phyloP scores from a whole-genome alignment of 2,797 vertebrate species.

The Pseudochirops cupreus region DNA sequence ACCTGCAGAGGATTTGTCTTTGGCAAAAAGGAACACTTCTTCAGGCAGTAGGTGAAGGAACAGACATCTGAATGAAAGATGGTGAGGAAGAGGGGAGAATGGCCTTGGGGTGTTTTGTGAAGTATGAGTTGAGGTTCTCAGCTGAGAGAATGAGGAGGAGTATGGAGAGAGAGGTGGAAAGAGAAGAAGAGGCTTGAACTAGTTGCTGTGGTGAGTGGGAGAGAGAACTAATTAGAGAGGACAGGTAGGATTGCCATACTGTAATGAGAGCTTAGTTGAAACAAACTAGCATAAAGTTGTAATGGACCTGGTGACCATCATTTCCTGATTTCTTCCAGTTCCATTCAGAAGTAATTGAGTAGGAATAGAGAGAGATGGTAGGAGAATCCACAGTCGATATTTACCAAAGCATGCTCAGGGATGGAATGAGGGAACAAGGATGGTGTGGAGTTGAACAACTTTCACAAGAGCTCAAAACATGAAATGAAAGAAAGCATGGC shows the following conservation, averaged over 20 bases:
- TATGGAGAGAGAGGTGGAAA: too few relatives aligned
- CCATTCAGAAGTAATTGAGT: background rate
- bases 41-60: background rate
- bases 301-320: background rate
- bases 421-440: background rate
- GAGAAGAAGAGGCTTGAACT: background rate
- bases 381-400: background rate
- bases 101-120: background rate
- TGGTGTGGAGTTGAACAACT: background rate
- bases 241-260: background rate
- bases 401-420: background rate
- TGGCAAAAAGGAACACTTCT: background rate
- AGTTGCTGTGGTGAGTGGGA: background rate
- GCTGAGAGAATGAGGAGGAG: background rate
- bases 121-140: background rate
- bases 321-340: background rate
- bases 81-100: background rate
- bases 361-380: background rate
- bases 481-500: background rate
- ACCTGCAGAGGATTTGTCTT: background rate
- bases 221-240: background rate
- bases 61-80: background rate
- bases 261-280: background rate
- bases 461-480: background rate
- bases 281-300: background rate